Conservation (phyloP, 2,888 invertebrate genomes). For the Gortyna flavago region DNA sequence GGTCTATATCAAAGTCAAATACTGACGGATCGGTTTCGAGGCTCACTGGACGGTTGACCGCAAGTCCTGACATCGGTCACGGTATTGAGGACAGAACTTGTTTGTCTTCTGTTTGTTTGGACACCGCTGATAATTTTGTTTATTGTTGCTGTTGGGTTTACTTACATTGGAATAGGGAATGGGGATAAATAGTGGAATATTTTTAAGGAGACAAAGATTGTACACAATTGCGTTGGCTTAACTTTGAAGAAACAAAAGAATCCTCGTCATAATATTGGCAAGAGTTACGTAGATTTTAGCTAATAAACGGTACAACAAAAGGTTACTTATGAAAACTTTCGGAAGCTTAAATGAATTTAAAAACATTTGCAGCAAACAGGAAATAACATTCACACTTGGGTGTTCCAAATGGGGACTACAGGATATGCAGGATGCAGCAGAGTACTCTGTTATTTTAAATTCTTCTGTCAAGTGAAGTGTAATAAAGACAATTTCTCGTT, state of each 20-base stretch:
- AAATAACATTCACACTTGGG: neutral
- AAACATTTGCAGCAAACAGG: neutral
- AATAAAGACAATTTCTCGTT: neutral
- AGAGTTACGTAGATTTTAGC: neutral
- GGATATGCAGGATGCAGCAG: neutral
- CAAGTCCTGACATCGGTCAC: conserved; percentile 42
- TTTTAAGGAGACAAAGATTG: neutral
- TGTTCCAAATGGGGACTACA: neutral
- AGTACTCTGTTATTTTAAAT: neutral
- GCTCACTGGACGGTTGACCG: conserved; percentile 21
- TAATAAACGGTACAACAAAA: neutral
- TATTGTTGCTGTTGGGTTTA: neutral
- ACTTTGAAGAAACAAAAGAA: neutral
- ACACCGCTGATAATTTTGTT: conserved; percentile 14
- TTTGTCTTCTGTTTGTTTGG: conserved; percentile 30
- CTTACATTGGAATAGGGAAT: neutral
- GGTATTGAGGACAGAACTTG: conserved; percentile 36
- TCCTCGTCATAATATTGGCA: neutral
- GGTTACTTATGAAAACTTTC: neutral
- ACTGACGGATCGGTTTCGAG: conserved; percentile 26
- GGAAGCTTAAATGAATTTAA: neutral
- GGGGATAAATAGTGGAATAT: neutral
- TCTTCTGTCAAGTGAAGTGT: neutral
- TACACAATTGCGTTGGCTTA: neutral
- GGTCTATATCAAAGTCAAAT: conserved; percentile 46